These are phyloP conservation scores for Cottoperca gobio DNA, from an alignment of 2,797 vertebrate species.

Conservation along the genomic window DNA sequence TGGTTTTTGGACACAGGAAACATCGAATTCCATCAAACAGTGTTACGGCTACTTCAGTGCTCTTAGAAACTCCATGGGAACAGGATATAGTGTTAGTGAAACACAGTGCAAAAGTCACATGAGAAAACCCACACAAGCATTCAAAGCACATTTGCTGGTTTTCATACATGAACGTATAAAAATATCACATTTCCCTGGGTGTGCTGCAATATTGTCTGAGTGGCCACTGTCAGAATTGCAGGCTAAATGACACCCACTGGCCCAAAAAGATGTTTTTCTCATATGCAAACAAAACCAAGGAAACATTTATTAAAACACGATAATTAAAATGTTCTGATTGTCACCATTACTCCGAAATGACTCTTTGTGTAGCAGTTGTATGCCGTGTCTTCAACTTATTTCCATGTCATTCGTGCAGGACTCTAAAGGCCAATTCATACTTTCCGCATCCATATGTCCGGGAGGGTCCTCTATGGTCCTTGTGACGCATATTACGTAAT, in stretches of 20 bases:
- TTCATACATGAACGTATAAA: not conserved
- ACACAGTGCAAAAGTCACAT: not conserved
- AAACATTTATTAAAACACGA: not conserved
- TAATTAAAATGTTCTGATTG: not conserved
- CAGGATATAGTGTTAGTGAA: conserved; percentile 10
- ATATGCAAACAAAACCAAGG: not conserved
- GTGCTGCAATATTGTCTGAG: not conserved
- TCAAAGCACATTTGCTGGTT: conserved; percentile 5
- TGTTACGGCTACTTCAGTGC: conserved; percentile 23
- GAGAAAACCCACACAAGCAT: conserved; percentile 22
- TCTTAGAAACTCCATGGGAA: conserved; percentile 21
- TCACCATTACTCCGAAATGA: not conserved
- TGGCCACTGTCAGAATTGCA: not conserved
- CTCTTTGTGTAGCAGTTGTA: not conserved
- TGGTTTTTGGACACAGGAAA: conserved; percentile 46
- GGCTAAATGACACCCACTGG: not conserved
- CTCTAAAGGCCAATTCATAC: too few relatives aligned
- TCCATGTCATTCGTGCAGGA: not conserved
- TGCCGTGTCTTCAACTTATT: not conserved
- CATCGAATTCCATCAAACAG: conserved; percentile 34
- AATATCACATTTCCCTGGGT: not conserved
- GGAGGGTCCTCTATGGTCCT: too few relatives aligned
- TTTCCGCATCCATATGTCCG: too few relatives aligned
- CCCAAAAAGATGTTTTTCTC: not conserved
- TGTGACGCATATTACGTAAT: too few relatives aligned